Evolutionary conservation across 1,140 invertebrate genomes (phyloP), one percentile per base, ranked within the genome.

Genomic region (Procambarus virginalis): DNA sequence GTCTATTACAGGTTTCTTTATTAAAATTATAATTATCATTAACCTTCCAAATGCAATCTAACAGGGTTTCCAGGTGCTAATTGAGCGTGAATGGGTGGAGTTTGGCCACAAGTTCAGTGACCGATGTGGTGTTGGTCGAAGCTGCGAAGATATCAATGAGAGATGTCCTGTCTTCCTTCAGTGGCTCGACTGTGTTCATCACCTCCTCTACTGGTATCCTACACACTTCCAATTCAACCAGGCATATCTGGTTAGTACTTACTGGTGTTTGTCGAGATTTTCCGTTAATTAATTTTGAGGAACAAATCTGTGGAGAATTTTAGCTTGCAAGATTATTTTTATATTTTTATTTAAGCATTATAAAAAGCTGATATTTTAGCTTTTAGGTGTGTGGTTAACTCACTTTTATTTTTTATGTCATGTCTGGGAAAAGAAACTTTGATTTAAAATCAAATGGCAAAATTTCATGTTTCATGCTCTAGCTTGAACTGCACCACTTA

Each of bases 91-190:
- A 94, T 99, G 98, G 98, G 94, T 99, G 14, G 97, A 98, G 93
- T 99, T 98, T 94, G 98, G 98, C 0, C 98, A 99, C 94, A 99
- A 99, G 94, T 99, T 99, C 94, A 97, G 97, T 9, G 98, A 99
- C 94, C 96, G 98, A 51, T 98, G 98, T 94, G 98, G 98, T 8
- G 97, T 97, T 93, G 96, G 96, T 20, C 95, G 97, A 22, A 96
- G 96, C 45, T 88, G 92, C 55, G 97, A 98, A 90, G 98, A 99
- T 93, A 94, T 95, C 0, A 99, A 98, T 94, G 98, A 99, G 94
- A 95, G 97, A 84, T 98, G 97, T 93, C 99, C 99, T 20, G 97
- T 99, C 89, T 99, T 99, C 94, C 94, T 99, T 73, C 99, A 99
- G 94, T 99, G 98, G 98, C 95, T 99, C 5, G 99, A 99, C 93